A percentile compares a stretch with the other conserved stretches of the same genome.
phyloP scores from a whole-genome alignment of 2,888 invertebrate genomes.

The Harmothoe impar region DNA sequence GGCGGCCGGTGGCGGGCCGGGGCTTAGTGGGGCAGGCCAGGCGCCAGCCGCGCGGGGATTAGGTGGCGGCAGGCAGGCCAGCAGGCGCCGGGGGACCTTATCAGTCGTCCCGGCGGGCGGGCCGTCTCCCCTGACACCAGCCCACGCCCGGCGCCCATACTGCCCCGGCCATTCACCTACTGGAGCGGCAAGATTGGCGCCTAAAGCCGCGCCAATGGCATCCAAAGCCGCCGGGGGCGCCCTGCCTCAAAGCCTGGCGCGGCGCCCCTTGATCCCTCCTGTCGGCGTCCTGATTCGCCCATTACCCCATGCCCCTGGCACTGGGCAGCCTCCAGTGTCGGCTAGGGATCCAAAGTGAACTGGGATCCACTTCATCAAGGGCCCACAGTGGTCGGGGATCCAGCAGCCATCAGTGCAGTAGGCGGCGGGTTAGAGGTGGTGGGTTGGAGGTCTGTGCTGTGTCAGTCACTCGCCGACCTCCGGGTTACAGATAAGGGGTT shows the following conservation, averaged over 20 bases:
- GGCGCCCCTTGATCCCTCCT: slow-evolving; percentile 8
- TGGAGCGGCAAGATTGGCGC: slow-evolving; percentile 42
- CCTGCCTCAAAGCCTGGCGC: background rate
- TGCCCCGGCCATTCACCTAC: background rate
- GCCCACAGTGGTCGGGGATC: background rate
- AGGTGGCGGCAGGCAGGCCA: background rate
- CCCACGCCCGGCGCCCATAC: background rate
- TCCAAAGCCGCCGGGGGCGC: slow-evolving; percentile 2
- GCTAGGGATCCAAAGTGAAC: background rate
- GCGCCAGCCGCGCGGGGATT: slow-evolving; percentile 17
- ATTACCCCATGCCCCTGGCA: background rate
- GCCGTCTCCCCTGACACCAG: slow-evolving; percentile 3
- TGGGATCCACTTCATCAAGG: slow-evolving; percentile 1
- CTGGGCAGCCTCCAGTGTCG: background rate
- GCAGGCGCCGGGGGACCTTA: slow-evolving; percentile 9
- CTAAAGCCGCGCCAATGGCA: slow-evolving; percentile 20
- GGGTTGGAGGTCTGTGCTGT: background rate
- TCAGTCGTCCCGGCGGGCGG: background rate
- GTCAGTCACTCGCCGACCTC: background rate
- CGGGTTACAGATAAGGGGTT: background rate
- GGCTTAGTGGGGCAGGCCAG: slow-evolving; percentile 8
- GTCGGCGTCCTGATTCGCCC: background rate
- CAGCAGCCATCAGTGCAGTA: background rate
- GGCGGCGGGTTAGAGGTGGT: background rate
- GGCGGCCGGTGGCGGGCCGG: slow-evolving; percentile 3